Percentiles rank a stretch among this genome's conserved stretches.
These are phyloP conservation scores for Sitta carolinensis DNA, from an alignment of 2,797 vertebrate species.

Conservation along the genomic window DNA sequence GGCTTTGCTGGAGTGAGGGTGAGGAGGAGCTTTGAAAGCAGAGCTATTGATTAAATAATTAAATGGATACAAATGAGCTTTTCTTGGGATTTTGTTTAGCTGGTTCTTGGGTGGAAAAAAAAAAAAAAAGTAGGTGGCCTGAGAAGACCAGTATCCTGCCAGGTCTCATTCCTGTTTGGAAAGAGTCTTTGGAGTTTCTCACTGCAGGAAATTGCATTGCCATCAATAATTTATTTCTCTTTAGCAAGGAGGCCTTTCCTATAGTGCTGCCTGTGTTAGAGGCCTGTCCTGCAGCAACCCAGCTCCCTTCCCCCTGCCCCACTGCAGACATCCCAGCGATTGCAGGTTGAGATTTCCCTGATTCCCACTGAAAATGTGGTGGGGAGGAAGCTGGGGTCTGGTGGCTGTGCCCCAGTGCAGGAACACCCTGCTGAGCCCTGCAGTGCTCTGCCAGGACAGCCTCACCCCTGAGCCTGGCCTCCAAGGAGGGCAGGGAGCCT, in stretches of 20 bases:
- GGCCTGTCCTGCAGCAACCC: background rate
- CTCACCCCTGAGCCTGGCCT: accelerated
- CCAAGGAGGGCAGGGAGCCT: background rate
- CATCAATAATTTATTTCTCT: background rate
- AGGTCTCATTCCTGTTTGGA: background rate
- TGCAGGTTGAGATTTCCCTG: background rate
- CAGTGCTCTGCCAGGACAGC: accelerated
- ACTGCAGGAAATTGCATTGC: background rate
- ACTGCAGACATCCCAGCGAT: accelerated
- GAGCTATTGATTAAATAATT: conserved; percentile 20
- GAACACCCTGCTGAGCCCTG: background rate
- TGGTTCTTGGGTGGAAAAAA: background rate
- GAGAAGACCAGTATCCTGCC: background rate
- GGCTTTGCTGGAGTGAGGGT: background rate
- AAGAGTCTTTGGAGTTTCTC: background rate
- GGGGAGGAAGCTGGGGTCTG: background rate
- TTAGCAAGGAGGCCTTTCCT: background rate
- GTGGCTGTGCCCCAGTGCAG: background rate
- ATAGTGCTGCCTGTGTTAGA: accelerated
- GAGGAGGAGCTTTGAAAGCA: background rate
- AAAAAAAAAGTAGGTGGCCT: background rate
- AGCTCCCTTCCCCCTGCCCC: background rate
- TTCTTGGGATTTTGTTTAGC: background rate
- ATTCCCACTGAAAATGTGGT: background rate
- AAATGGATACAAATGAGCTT: conserved; percentile 34